Conservation (phyloP, 2,888 invertebrate species). For the Cheilosia soror region DNA sequence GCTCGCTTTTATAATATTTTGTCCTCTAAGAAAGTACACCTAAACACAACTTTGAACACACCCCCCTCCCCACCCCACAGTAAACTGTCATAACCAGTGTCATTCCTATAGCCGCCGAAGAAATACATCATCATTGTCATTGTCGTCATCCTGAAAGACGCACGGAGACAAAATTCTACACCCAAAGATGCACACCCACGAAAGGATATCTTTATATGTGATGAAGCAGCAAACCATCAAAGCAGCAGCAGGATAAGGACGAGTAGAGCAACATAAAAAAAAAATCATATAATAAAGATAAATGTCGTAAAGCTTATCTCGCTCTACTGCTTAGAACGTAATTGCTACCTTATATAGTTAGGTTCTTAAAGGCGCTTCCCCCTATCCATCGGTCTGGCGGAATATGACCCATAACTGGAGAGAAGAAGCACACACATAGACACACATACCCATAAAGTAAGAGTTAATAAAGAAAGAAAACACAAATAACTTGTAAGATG, state of each 20-base stretch:
- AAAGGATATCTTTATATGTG: neutral
- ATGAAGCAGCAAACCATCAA: neutral
- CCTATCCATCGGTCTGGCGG: neutral
- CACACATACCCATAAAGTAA: neutral
- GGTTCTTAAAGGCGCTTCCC: constrained; percentile 24
- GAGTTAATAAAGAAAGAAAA: constrained; percentile 41
- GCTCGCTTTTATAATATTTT: constrained; percentile 31
- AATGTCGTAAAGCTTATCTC: constrained; percentile 71
- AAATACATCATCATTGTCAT: constrained; percentile 29
- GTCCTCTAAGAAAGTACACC: constrained; percentile 14
- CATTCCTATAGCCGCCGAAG: neutral
- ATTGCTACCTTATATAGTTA: constrained; percentile 64
- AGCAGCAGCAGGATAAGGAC: constrained; percentile 1
- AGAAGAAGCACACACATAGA: constrained; percentile 2
- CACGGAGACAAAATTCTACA: constrained; percentile 10
- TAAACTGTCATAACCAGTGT: constrained; percentile 36
- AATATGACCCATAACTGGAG: constrained; percentile 46
- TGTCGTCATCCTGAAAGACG: constrained; percentile 33
- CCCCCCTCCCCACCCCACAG: neutral
- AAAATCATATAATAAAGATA: constrained; percentile 62
- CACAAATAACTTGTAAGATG: constrained; percentile 17
- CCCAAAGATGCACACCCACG: constrained; percentile 26
- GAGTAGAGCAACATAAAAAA: neutral
- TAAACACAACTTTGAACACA: neutral
- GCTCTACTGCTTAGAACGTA: constrained; percentile 40